A percentile compares a stretch with the other conserved stretches of the same genome.
Evolutionary conservation across 2,888 invertebrate genomes (phyloP).

Genomic region (Ptilodon capucinus): DNA sequence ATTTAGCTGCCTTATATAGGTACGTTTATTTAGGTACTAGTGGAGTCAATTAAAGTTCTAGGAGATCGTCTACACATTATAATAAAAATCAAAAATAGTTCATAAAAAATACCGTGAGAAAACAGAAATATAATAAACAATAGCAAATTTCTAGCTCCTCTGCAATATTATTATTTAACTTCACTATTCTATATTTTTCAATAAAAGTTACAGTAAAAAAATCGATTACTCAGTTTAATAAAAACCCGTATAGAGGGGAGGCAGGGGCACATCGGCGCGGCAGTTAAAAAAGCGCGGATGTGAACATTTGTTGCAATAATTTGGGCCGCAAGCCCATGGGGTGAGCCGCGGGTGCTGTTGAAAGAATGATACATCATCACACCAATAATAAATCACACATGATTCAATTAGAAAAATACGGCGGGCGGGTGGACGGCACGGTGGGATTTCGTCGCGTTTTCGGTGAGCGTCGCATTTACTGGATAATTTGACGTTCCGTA

Average conservation of each 20-base stretch:
- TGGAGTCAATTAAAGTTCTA: too few relatives aligned
- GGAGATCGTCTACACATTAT: too few relatives aligned
- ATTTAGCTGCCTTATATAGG: too few relatives aligned
- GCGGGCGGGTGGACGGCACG: conserved; percentile 54
- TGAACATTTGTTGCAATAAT: conserved; percentile 80
- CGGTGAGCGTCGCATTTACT: conserved; percentile 57
- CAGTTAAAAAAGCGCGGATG: conserved; percentile 74
- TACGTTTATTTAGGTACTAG: too few relatives aligned
- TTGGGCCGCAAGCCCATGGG: conserved; percentile 72
- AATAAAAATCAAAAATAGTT: too few relatives aligned
- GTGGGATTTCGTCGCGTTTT: conserved; percentile 65
- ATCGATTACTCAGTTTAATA: conserved; percentile 70
- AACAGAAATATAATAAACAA: not conserved
- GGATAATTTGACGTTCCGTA: conserved; percentile 75
- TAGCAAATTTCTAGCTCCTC: conserved; percentile 5
- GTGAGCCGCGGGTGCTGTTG: conserved; percentile 77
- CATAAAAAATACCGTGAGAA: too few relatives aligned
- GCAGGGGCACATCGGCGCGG: conserved; percentile 47
- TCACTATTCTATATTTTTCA: conserved; percentile 42
- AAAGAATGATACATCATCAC: conserved; percentile 83
- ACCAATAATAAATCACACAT: conserved; percentile 82
- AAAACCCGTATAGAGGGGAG: conserved; percentile 64
- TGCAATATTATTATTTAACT: conserved; percentile 33
- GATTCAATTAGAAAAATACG: conserved; percentile 82
- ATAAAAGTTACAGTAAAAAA: conserved; percentile 45